These are phyloP conservation scores for Trilocha varians DNA, from an alignment of 2,888 invertebrate species.

Conservation along the genomic window DNA sequence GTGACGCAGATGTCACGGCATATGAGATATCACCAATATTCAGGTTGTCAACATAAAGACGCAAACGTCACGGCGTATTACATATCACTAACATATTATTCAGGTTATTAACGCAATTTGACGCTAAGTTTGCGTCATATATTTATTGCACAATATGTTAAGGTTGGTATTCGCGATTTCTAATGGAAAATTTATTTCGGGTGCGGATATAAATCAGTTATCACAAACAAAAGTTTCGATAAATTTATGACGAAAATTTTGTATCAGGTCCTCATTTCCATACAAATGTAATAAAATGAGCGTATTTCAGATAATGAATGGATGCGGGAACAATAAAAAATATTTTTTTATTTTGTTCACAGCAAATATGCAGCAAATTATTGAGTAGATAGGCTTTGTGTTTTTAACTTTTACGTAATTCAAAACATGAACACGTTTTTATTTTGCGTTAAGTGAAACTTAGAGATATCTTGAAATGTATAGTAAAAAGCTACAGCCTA, in stretches of 20 bases:
- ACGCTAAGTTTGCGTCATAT: slow-evolving; percentile 66
- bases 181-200: background rate
- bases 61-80: slow-evolving; percentile 61
- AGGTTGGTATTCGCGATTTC: slow-evolving; percentile 7
- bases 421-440: too few relatives aligned
- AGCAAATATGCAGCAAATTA: too few relatives aligned
- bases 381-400: too few relatives aligned
- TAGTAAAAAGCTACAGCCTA: too few relatives aligned
- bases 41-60: slow-evolving; percentile 38
- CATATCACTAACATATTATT: slow-evolving; percentile 16
- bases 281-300: slow-evolving; percentile 52
- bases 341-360: slow-evolving; percentile 32
- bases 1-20: slow-evolving; percentile 70
- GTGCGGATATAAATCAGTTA: background rate
- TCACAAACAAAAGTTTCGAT: slow-evolving; percentile 30
- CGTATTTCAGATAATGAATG: slow-evolving; percentile 41
- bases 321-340: slow-evolving; percentile 36
- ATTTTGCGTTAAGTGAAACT: too few relatives aligned
- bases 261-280: slow-evolving; percentile 43
- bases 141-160: slow-evolving; percentile 18
- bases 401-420: too few relatives aligned
- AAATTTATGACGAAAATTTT: slow-evolving; percentile 38
- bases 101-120: slow-evolving; percentile 60
- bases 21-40: slow-evolving; percentile 20
- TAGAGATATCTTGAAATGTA: too few relatives aligned